phyloP scores from a whole-genome alignment of 92 coral and sea anemone genomes.

The Blastomussa wellsi region DNA sequence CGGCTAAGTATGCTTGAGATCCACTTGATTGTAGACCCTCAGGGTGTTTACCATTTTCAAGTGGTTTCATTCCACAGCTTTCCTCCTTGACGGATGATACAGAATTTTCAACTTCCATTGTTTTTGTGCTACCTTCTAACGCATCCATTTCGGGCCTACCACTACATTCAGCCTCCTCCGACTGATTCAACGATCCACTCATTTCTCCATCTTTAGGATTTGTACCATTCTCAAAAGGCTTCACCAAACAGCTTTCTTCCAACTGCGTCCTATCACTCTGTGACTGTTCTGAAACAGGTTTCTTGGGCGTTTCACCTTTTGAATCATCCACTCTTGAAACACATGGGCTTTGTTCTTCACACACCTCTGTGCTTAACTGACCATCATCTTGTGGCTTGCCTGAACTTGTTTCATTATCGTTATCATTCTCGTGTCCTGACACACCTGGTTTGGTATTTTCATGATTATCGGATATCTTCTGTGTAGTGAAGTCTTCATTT shows the following conservation, averaged over 20 bases:
- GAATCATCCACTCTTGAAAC: too few species aligned
- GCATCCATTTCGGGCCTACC: neutral
- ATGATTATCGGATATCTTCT: neutral
- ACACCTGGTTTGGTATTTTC: conserved; percentile 5
- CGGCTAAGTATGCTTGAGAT: too few species aligned
- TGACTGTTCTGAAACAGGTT: neutral
- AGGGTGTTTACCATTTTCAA: neutral
- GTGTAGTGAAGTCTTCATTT: neutral
- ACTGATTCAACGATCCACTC: neutral
- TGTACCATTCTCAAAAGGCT: conserved; percentile 1
- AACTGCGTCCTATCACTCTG: neutral
- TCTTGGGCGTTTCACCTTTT: neutral
- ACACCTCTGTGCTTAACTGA: neutral
- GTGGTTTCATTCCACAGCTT: neutral
- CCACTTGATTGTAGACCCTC: neutral
- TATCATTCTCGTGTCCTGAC: neutral
- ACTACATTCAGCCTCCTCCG: neutral
- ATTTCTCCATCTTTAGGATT: neutral
- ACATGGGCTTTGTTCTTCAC: neutral
- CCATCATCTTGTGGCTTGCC: neutral
- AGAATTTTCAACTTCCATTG: neutral
- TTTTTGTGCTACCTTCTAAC: neutral
- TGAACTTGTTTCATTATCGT: neutral
- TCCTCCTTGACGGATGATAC: neutral
- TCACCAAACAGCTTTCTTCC: neutral